These are phyloP conservation scores for Psittacula cyanocephala DNA, from an alignment of 2,113 vertebrate species.

Conservation along the genomic window DNA sequence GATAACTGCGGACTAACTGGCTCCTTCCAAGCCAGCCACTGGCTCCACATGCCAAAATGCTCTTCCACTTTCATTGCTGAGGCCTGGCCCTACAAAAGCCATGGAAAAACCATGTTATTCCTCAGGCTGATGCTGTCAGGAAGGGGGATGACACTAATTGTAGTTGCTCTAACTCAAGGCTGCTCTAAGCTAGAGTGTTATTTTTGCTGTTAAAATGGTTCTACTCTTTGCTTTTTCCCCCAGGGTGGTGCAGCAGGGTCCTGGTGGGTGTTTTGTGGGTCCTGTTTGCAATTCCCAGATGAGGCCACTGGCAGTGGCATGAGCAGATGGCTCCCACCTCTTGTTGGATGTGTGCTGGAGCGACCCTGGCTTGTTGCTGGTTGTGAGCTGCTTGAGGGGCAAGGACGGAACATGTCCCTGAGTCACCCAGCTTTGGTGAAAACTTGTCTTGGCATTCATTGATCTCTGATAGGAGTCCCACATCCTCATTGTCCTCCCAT, in stretches of 20 bases:
- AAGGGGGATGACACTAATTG: background rate
- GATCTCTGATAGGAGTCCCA: background rate
- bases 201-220: background rate
- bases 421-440: rapidly evolving
- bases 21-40: rapidly evolving
- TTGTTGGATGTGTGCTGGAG: background rate
- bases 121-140: background rate
- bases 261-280: background rate
- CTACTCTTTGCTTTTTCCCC: background rate
- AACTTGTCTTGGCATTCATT: background rate
- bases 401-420: background rate
- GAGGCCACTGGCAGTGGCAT: background rate
- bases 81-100: background rate
- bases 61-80: background rate
- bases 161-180: background rate
- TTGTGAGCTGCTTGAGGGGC: background rate
- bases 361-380: background rate
- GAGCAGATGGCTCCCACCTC: background rate
- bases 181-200: background rate
- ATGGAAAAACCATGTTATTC: background rate
- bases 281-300: background rate
- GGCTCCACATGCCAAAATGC: background rate
- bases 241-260: background rate
- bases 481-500: too few relatives aligned
- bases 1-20: background rate